Evolutionary conservation across 2,888 invertebrate genomes (phyloP).

Genomic region (Erebia aethiops): DNA sequence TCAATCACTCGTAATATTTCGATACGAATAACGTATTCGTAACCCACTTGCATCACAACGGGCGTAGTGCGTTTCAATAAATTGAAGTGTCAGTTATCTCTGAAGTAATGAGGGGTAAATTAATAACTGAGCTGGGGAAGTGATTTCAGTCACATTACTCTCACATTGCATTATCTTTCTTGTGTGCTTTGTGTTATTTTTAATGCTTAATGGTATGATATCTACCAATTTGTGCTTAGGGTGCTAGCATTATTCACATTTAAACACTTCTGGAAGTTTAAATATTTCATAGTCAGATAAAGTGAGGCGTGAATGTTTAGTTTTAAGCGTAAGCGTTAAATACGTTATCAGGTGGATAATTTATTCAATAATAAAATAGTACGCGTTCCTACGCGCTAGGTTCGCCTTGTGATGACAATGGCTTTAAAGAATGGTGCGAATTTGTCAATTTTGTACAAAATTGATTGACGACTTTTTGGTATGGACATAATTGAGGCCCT

Average conservation of each 20-base stretch:
- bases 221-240: background rate
- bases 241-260: background rate
- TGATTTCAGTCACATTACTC: slow-evolving; percentile 43
- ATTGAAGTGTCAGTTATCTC: slow-evolving; percentile 67
- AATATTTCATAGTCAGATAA: too few relatives aligned
- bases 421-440: too few relatives aligned
- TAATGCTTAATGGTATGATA: slow-evolving; percentile 4
- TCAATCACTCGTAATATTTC: slow-evolving; percentile 60
- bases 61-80: slow-evolving; percentile 54
- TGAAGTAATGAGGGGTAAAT: slow-evolving; percentile 56
- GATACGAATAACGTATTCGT: slow-evolving; percentile 61
- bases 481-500: too few relatives aligned
- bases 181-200: slow-evolving; percentile 5
- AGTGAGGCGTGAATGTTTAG: too few relatives aligned
- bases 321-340: too few relatives aligned
- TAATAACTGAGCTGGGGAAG: slow-evolving; percentile 51
- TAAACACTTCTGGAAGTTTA: background rate
- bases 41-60: slow-evolving; percentile 55
- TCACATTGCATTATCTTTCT: slow-evolving; percentile 13
- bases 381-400: too few relatives aligned
- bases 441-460: too few relatives aligned
- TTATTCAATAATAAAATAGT: too few relatives aligned
- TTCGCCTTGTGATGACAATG: too few relatives aligned
- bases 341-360: too few relatives aligned
- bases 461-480: too few relatives aligned